Evolutionary conservation across 1,140 invertebrate species (phyloP).

Genomic region (Sminthurides bifidus): DNA sequence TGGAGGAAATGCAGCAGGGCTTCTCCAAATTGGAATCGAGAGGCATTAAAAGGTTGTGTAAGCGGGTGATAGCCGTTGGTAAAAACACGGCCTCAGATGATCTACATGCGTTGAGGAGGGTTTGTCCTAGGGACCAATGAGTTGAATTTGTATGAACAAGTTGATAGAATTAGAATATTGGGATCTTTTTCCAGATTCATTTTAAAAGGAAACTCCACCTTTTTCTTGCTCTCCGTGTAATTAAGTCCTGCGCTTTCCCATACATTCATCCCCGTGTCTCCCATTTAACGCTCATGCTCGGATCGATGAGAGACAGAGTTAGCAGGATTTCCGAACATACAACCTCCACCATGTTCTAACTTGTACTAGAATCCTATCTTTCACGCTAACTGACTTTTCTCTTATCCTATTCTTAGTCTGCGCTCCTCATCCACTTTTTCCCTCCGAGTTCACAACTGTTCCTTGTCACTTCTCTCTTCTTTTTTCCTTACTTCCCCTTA

Average conservation of each 20-base stretch:
- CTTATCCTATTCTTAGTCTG: slow-evolving; percentile 3
- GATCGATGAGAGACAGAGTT: slow-evolving; percentile 28
- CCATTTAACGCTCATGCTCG: slow-evolving; percentile 31
- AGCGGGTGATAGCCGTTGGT: too few species aligned
- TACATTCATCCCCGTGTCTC: slow-evolving; percentile 24
- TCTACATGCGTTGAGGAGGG: too few species aligned
- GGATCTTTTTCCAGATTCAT: slow-evolving; percentile 20
- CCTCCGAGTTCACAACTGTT: background rate
- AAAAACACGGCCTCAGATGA: too few species aligned
- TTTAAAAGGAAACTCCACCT: slow-evolving; percentile 29
- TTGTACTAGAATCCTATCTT: slow-evolving; percentile 20
- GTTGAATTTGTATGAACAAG: too few species aligned
- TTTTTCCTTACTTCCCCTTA: background rate
- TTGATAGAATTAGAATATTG: slow-evolving; percentile 23
- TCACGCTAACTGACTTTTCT: slow-evolving; percentile 21
- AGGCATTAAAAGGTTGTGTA: too few species aligned
- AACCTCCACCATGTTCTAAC: background rate
- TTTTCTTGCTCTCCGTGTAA: slow-evolving; percentile 29
- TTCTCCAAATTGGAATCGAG: too few species aligned
- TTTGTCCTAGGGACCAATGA: too few species aligned
- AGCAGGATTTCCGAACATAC: slow-evolving; percentile 13
- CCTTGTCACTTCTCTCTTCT: background rate
- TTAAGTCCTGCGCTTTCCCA: slow-evolving; percentile 30
- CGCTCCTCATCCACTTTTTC: background rate
- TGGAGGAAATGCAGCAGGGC: too few species aligned